Evolutionary conservation across 2,113 vertebrate genomes (phyloP), one percentile per base, ranked within the genome.

Genomic region (Gnathonemus echidnorhynchus): DNA sequence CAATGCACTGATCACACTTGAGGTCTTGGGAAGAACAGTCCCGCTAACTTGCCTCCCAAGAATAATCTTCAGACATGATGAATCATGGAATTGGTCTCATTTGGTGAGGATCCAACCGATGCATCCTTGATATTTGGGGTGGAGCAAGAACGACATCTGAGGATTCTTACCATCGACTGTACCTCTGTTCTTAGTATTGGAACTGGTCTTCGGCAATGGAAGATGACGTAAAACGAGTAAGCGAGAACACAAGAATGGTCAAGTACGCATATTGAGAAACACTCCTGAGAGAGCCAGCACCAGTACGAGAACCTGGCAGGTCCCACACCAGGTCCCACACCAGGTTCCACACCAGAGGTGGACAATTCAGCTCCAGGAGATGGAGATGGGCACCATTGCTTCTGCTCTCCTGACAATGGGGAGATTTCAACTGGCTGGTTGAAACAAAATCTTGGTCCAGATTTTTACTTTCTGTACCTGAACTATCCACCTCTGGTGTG

Each of bases 361-460:
- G 58, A 27, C n/a, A 66, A n/a, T 27, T 27, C 58, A 10, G n/a
- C 24, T 11, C 62, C 62, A 66, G 9, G 1, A 62, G 50, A 52
- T 93, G 90, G 92, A 93, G 46, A 90, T 91, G 21, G 92, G 90
- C 89, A 80, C 88, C 62, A 45, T 6, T 31, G 10, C 42, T 3
- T 89, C 42, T 31, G 0, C 9, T 17, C 92, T 66, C 91, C 90
- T 11, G 66, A 93, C 62, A 89, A 50, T 19, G 8, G 6, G 31
- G 53, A 88, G 49, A 50, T 50, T 50, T 62, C 21, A 66, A 27
- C 7, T 66, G 24, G 58, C 9, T 66, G 24, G 58, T 11, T 10
- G 58, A 66, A 27, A 10, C 58, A 66, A 66, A 66, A 66, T n/a
- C 24, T 66, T 66, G 58, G 58, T 66, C 58, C 24, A n/a, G 24